Conservation (phyloP, 2,888 invertebrate genomes). For the Nemapogon koenigi region DNA sequence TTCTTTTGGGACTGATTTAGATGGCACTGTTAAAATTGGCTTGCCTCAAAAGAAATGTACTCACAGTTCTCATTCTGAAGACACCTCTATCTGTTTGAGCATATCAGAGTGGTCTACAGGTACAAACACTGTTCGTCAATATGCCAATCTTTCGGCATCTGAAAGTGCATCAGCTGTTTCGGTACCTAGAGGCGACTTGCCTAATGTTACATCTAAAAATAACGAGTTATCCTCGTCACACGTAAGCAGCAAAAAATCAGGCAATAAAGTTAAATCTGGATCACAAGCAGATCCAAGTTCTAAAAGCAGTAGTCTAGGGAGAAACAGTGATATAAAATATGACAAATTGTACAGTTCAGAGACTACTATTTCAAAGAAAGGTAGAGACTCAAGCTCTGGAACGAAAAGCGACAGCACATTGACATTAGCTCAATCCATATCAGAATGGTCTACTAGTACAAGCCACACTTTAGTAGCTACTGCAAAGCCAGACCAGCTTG, state of each 20-base stretch:
- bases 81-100: slow-evolving; percentile 84
- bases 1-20: slow-evolving; percentile 78
- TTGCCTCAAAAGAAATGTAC: slow-evolving; percentile 82
- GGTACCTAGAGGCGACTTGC: slow-evolving; percentile 63
- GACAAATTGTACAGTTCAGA: slow-evolving; percentile 70
- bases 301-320: slow-evolving; percentile 67
- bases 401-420: slow-evolving; percentile 83
- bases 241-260: slow-evolving; percentile 51
- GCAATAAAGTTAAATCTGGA: slow-evolving; percentile 36
- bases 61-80: slow-evolving; percentile 84
- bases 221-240: slow-evolving; percentile 66
- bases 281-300: slow-evolving; percentile 59
- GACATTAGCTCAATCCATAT: slow-evolving; percentile 77
- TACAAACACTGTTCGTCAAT: slow-evolving; percentile 83
- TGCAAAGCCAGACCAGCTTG: slow-evolving; percentile 49
- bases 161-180: slow-evolving; percentile 69
- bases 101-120: slow-evolving; percentile 90
- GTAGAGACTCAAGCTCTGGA: slow-evolving; percentile 69
- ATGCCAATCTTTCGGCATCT: slow-evolving; percentile 75
- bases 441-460: slow-evolving; percentile 84
- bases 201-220: slow-evolving; percentile 55
- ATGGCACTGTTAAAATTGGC: slow-evolving; percentile 82
- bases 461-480: slow-evolving; percentile 77
- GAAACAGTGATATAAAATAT: slow-evolving; percentile 61
- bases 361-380: slow-evolving; percentile 55